These are phyloP conservation scores for Caenorhabditis sp. DNA, from an alignment of 2,888 invertebrate genomes.

Conservation along the genomic window DNA sequence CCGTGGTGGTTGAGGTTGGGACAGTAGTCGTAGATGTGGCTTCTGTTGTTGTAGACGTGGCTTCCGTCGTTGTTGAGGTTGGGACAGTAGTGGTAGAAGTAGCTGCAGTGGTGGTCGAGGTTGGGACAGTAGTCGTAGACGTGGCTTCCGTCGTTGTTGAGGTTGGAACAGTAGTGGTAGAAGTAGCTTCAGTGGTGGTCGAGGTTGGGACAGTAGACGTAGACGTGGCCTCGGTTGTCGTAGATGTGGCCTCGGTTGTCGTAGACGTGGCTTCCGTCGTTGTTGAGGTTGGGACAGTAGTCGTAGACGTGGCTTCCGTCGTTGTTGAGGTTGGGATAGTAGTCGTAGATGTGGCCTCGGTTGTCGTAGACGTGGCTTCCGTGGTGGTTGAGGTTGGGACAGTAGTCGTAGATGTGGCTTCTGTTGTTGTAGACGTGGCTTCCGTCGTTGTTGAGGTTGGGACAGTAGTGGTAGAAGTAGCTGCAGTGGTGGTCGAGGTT, in stretches of 20 bases:
- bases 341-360: slow-evolving; percentile 4
- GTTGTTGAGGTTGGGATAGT: neutral
- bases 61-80: neutral
- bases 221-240: slow-evolving; percentile 21
- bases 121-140: slow-evolving; percentile 12
- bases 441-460: slow-evolving; percentile 1
- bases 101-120: neutral
- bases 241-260: neutral
- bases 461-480: slow-evolving; percentile 10
- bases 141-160: slow-evolving; percentile 16
- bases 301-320: slow-evolving; percentile 15
- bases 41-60: neutral
- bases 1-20: neutral
- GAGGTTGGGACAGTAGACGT: slow-evolving; percentile 9
- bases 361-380: slow-evolving; percentile 1
- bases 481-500: slow-evolving; percentile 5
- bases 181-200: slow-evolving; percentile 7
- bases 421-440: slow-evolving; percentile 3
- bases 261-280: slow-evolving; percentile 6
- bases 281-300: neutral
- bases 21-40: neutral
- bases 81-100: neutral
- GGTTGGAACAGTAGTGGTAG: slow-evolving; percentile 11
- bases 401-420: slow-evolving; percentile 17
- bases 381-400: slow-evolving; percentile 19